phyloP scores from a whole-genome alignment of 2,797 vertebrate genomes.

The Cyclura pinguis region DNA sequence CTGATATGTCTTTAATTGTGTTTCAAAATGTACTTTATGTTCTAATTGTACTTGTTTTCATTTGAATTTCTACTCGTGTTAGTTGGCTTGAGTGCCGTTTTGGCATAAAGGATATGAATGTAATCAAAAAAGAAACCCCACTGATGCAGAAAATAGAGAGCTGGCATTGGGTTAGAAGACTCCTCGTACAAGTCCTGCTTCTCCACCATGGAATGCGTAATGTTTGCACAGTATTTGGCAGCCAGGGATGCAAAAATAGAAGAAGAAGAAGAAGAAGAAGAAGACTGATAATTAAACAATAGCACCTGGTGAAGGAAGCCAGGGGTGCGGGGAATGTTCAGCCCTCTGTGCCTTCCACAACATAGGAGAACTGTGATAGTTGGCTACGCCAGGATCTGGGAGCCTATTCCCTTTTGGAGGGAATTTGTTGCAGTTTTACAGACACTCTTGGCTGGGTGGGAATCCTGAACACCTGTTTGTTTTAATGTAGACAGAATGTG shows the following conservation, averaged over 20 bases:
- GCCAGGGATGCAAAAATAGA: too few relatives aligned
- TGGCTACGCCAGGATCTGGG: not conserved
- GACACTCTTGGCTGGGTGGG: too few relatives aligned
- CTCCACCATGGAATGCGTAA: too few relatives aligned
- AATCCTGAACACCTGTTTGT: not conserved
- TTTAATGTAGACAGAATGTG: not conserved
- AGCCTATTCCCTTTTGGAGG: not conserved
- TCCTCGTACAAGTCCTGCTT: not conserved
- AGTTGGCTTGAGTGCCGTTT: not conserved
- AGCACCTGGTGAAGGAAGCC: not conserved
- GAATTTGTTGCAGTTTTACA: not conserved
- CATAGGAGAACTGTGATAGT: not conserved
- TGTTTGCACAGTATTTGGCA: too few relatives aligned
- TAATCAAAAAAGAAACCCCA: not conserved
- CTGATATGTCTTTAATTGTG: not conserved
- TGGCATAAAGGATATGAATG: not conserved
- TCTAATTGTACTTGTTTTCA: not conserved
- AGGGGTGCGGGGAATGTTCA: too few relatives aligned
- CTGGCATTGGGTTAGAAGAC: not conserved
- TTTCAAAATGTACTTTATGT: not conserved
- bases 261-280: not conserved
- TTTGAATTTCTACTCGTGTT: not conserved
- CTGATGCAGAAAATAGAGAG: not conserved
- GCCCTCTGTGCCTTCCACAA: not conserved
- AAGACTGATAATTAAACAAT: not conserved